phyloP scores from a whole-genome alignment of 2,113 vertebrate species.

The Larimichthys polyactis region DNA sequence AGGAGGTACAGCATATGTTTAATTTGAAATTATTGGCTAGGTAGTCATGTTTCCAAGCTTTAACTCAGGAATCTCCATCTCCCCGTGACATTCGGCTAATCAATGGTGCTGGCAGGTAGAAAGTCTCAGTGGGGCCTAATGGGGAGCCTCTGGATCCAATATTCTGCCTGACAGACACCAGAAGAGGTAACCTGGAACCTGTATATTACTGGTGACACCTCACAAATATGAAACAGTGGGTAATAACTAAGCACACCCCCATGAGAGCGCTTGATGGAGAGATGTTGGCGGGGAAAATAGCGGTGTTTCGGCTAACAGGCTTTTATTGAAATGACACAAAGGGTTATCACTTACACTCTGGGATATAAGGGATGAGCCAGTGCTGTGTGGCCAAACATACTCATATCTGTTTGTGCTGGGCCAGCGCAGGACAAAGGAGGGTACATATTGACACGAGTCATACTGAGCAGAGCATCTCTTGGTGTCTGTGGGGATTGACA shows the following conservation, averaged over 20 bases:
- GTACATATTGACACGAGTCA: background rate
- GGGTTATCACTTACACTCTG: slow-evolving; percentile 9
- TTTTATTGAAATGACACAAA: slow-evolving; percentile 59
- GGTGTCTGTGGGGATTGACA: background rate
- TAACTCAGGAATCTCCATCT: slow-evolving; percentile 4
- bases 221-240: slow-evolving; percentile 68
- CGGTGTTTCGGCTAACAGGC: slow-evolving; percentile 46
- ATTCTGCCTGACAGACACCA: slow-evolving; percentile 67
- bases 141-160: slow-evolving; percentile 51
- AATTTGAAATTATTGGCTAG: slow-evolving; percentile 12
- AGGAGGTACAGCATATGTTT: background rate
- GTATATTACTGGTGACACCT: slow-evolving; percentile 77
- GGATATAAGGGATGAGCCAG: background rate
- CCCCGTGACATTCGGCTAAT: slow-evolving; percentile 51
- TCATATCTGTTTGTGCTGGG: background rate
- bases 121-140: slow-evolving; percentile 49
- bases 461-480: background rate
- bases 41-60: slow-evolving; percentile 3
- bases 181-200: slow-evolving; percentile 44
- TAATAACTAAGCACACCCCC: slow-evolving; percentile 63
- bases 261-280: slow-evolving; percentile 59
- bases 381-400: background rate
- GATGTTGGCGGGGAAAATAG: slow-evolving; percentile 34
- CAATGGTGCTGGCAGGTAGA: slow-evolving; percentile 63
- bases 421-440: background rate